Base-by-base conservation (phyloP, 64 coral and sea anemone species). In the Pocillopora verrucosa region DNA sequence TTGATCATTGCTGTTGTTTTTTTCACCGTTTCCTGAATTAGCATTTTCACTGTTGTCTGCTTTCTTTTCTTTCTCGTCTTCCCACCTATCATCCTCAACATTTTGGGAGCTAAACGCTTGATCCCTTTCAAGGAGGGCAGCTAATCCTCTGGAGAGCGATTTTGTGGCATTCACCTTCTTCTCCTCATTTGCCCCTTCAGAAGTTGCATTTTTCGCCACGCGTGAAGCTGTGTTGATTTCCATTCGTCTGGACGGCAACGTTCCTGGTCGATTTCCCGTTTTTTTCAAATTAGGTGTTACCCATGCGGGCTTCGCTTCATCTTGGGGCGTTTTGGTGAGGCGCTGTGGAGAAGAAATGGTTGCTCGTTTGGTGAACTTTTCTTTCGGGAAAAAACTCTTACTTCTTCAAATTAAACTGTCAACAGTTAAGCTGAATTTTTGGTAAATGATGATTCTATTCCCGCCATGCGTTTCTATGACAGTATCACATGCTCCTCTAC, bases 121-220 rank as follows among this genome's bases (percentile, higher is more conserved):
- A 85, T 85, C 82, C 68, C 36, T 9, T 30, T 85, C 82, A 20
- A 85, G 82, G 35, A 85, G 82, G n/a, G 82, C 82, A 72, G 82
- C 82, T 20, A 85, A 85, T 24, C 82, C 82, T 56, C 82, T 85
- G 82, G 82, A 85, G 45, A 85, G 64, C 56, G 82, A 85, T 24
- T 85, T 85, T 14, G 82, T 51, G 14, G 82, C 82, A 37, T 72
- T 85, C 36, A 15, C 35, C 26, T 72, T 85, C 38, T 45, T 70
- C 10, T 65, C 57, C 13, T 59, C 30, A 19, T 10, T 24, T 57
- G 51, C 24, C 26, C 30, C 77, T 19, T 60, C 56, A 1, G 57
- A 79, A 13, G 17, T 57, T 26, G 20, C 36, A 22, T 85, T 85
- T 67, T 72, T 36, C n/a, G 41, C 20, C n/a, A 9, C 36, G 13